These are phyloP conservation scores for Cyprinus carpio DNA, from an alignment of 2,113 vertebrate genomes.

Conservation along the genomic window DNA sequence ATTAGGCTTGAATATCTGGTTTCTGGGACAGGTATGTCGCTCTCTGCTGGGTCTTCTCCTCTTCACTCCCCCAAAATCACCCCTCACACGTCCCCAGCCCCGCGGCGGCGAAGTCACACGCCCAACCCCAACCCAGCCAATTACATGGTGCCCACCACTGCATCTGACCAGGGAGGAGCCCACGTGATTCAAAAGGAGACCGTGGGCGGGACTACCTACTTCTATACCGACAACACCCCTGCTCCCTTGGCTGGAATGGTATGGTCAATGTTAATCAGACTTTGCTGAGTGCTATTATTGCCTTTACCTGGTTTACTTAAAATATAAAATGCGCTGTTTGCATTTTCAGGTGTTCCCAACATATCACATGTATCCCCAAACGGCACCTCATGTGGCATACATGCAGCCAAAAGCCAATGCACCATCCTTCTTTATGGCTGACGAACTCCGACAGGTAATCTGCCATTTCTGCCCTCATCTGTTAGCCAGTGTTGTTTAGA, in stretches of 20 bases:
- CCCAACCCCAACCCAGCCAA: constrained; percentile 94
- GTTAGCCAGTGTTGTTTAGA: neutral
- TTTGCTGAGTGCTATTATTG: neutral
- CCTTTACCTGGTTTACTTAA: neutral
- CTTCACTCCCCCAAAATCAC: constrained; percentile 99
- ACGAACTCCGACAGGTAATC: constrained; percentile 95
- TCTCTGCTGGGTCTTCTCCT: constrained; percentile 97
- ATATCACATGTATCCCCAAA: constrained; percentile 97
- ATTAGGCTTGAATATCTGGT: neutral
- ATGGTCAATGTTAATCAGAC: constrained; percentile 49
- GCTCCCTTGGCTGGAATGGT: constrained; percentile 95
- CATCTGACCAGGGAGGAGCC: constrained; percentile 83
- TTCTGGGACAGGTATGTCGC: constrained; percentile 87
- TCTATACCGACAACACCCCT: constrained; percentile 97
- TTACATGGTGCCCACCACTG: constrained; percentile 95
- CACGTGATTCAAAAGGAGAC: constrained; percentile 99
- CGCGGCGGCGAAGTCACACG: constrained; percentile 96
- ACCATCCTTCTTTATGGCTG: constrained; percentile 98
- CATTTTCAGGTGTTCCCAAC: constrained; percentile 92
- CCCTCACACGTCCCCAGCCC: constrained; percentile 95
- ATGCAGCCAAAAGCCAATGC: constrained; percentile 99
- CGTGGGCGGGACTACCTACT: constrained; percentile 97
- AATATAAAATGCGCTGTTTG: neutral
- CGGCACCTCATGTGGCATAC: constrained; percentile 96
- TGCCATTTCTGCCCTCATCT: accelerated